Evolutionary conservation across 2,113 vertebrate species (phyloP).

Genomic region (Cynopterus brachyotis): DNA sequence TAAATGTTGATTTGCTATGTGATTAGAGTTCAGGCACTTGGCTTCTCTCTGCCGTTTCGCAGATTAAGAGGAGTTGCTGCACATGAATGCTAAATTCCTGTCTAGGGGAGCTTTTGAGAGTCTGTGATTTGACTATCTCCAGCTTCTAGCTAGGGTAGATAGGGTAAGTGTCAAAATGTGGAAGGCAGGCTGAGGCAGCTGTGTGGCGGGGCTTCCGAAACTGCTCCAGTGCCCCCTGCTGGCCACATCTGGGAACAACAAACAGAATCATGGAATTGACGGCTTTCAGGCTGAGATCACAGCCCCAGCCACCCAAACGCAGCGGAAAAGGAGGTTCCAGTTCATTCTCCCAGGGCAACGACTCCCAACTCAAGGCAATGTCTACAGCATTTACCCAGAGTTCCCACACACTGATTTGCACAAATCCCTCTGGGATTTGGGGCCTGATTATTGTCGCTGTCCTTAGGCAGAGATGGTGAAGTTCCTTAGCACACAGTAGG

Average conservation of each 20-base stretch:
- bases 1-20: not conserved
- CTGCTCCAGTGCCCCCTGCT: constrained; percentile 4
- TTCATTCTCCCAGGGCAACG: not conserved
- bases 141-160: not conserved
- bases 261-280: not conserved
- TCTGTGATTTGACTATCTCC: not conserved
- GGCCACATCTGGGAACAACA: not conserved
- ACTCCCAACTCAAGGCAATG: not conserved
- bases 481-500: not conserved
- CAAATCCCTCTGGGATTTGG: not conserved
- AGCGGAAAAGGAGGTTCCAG: not conserved
- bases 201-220: not conserved
- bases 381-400: not conserved
- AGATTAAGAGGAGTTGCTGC: not conserved
- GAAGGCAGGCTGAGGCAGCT: not conserved
- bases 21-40: not conserved
- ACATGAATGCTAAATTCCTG: not conserved
- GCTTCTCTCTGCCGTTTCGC: not conserved
- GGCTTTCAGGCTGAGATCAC: not conserved
- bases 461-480: not conserved
- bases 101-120: not conserved
- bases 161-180: not conserved
- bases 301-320: not conserved
- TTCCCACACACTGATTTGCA: not conserved
- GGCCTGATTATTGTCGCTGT: not conserved